A percentile compares a stretch with the other conserved stretches of the same genome.
Conservation (phyloP, 2,113 vertebrate genomes). For the Zapornia atra region DNA sequence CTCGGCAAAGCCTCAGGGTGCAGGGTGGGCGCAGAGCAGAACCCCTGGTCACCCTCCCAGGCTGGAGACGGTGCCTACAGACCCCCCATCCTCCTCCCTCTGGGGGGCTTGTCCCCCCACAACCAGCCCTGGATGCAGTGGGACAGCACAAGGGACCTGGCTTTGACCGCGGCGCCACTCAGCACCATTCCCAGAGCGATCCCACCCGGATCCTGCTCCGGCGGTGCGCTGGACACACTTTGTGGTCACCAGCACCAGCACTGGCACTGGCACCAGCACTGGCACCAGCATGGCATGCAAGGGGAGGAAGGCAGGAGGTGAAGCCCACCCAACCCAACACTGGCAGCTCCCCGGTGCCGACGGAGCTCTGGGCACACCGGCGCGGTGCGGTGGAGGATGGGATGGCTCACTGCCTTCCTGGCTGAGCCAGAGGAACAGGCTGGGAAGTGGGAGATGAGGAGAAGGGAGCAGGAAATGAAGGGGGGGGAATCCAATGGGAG, state of each 20-base stretch:
- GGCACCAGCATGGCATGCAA: background rate
- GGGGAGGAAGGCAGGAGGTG: background rate
- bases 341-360: background rate
- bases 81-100: background rate
- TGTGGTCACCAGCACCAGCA: background rate
- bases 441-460: background rate
- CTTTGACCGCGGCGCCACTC: background rate
- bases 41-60: too few species aligned
- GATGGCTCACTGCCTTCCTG: too few species aligned
- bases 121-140: background rate
- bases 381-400: fast-evolving
- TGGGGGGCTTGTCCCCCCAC: background rate
- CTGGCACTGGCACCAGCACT: too few species aligned
- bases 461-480: background rate
- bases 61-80: fast-evolving
- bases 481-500: background rate
- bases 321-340: background rate
- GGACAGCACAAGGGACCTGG: too few species aligned
- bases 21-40: too few species aligned
- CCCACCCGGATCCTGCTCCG: background rate
- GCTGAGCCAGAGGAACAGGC: fast-evolving
- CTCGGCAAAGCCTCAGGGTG: background rate
- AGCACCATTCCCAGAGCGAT: background rate
- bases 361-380: fast-evolving
- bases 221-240: background rate